phyloP scores from a whole-genome alignment of 2,888 invertebrate genomes.

The Mycalesis mineus region DNA sequence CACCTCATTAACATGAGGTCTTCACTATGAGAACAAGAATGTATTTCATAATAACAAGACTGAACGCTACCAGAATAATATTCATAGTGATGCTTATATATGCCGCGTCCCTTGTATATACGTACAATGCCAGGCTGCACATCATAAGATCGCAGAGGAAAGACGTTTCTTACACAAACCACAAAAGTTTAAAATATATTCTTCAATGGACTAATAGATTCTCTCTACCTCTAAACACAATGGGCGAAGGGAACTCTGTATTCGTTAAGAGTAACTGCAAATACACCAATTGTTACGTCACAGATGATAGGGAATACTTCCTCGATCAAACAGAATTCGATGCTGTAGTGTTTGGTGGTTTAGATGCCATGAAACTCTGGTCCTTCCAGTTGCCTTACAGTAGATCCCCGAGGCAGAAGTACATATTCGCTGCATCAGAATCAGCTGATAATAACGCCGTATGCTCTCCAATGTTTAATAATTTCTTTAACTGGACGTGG shows the following conservation, averaged over 20 bases:
- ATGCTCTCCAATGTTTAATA: conserved; percentile 27
- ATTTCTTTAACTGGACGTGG: conserved; percentile 41
- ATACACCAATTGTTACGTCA: conserved; percentile 30
- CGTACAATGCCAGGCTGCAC: not conserved
- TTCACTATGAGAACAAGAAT: not conserved
- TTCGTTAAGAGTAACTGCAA: conserved; percentile 27
- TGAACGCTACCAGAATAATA: conserved; percentile 4
- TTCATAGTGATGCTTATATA: conserved; percentile 1
- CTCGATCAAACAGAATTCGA: conserved; percentile 15
- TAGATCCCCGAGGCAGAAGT: not conserved
- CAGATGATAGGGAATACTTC: conserved; percentile 22
- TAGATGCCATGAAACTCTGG: not conserved
- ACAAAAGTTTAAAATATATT: conserved; percentile 17
- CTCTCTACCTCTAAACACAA: conserved; percentile 21
- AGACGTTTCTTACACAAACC: conserved; percentile 5
- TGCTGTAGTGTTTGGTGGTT: not conserved
- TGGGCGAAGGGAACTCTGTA: conserved; percentile 22
- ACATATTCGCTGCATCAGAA: conserved; percentile 3
- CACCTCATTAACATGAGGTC: not conserved
- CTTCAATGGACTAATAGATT: conserved; percentile 21
- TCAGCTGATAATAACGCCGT: not conserved
- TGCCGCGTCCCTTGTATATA: not conserved
- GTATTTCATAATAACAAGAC: not conserved
- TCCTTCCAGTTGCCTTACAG: not conserved
- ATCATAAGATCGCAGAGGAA: conserved; percentile 3